These are phyloP conservation scores for Dromococcyx pavoninus DNA, from an alignment of 2,797 vertebrate species.

Conservation along the genomic window DNA sequence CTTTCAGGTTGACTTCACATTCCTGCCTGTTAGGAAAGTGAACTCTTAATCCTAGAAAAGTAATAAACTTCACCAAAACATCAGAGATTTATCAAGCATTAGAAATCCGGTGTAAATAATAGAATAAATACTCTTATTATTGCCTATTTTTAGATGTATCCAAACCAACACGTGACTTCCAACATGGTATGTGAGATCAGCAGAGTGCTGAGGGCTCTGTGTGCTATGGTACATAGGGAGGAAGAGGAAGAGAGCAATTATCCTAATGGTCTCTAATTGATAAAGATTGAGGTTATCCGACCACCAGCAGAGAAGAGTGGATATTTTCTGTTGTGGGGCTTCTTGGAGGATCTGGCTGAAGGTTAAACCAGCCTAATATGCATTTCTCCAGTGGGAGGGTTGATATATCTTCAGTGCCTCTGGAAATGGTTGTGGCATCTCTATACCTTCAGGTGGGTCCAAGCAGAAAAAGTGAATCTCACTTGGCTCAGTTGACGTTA, in stretches of 20 bases:
- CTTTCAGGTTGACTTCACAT: not conserved
- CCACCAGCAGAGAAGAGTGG: not conserved
- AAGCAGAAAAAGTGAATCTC: not conserved
- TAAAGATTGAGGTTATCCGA: not conserved
- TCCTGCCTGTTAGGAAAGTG: not conserved
- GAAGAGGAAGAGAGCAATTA: constrained; percentile 1
- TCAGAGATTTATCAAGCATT: not conserved
- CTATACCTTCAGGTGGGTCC: not conserved
- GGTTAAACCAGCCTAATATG: not conserved
- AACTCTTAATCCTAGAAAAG: not conserved
- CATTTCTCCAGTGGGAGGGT: not conserved
- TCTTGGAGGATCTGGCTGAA: not conserved
- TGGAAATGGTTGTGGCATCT: not conserved
- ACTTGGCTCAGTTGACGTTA: not conserved
- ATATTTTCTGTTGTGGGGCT: not conserved
- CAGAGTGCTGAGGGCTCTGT: not conserved
- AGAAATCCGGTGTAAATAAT: not conserved
- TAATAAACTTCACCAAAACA: too few species aligned
- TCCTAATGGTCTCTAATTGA: not conserved
- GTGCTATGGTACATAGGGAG: not conserved
- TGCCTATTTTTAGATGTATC: accelerated
- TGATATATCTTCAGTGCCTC: not conserved
- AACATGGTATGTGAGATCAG: not conserved
- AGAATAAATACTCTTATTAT: not conserved
- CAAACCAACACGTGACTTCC: not conserved